Percentiles rank a stretch among this genome's conserved stretches.
Conservation (phyloP, 2,797 vertebrate species). For the Ctenochaetus hawaiiensis region DNA sequence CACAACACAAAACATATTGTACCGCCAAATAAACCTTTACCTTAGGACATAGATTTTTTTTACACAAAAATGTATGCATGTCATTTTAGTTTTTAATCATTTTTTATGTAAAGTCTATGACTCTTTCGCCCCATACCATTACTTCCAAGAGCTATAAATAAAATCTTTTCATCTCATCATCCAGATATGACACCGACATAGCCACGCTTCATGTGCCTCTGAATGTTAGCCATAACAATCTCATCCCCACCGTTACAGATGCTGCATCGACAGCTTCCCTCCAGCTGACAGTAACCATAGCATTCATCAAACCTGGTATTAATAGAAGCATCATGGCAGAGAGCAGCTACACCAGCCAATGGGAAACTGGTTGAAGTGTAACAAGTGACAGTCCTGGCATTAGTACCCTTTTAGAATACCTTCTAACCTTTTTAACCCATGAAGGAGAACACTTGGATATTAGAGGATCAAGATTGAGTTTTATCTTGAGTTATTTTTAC, state of each 20-base stretch:
- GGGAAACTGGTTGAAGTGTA: slow-evolving; percentile 22
- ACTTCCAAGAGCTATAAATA: slow-evolving; percentile 29
- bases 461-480: neutral
- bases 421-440: neutral
- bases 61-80: neutral
- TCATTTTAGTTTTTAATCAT: neutral
- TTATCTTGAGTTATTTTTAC: slow-evolving; percentile 1
- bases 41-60: neutral
- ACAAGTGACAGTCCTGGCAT: slow-evolving; percentile 52
- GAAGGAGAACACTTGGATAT: neutral
- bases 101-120: neutral
- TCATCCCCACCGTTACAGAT: slow-evolving; percentile 48
- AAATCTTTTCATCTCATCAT: slow-evolving; percentile 28
- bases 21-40: neutral
- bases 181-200: slow-evolving; percentile 49
- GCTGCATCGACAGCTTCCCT: slow-evolving; percentile 46
- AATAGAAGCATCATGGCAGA: slow-evolving; percentile 71
- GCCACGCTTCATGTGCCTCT: slow-evolving; percentile 49
- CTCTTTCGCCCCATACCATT: neutral
- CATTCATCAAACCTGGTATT: slow-evolving; percentile 75
- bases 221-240: slow-evolving; percentile 33
- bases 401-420: neutral
- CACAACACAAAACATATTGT: neutral
- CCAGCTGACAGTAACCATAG: slow-evolving; percentile 82
- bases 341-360: slow-evolving; percentile 50